Evolutionary conservation across 2,888 invertebrate species (phyloP).

Genomic region (Eupithecia abbreviata): DNA sequence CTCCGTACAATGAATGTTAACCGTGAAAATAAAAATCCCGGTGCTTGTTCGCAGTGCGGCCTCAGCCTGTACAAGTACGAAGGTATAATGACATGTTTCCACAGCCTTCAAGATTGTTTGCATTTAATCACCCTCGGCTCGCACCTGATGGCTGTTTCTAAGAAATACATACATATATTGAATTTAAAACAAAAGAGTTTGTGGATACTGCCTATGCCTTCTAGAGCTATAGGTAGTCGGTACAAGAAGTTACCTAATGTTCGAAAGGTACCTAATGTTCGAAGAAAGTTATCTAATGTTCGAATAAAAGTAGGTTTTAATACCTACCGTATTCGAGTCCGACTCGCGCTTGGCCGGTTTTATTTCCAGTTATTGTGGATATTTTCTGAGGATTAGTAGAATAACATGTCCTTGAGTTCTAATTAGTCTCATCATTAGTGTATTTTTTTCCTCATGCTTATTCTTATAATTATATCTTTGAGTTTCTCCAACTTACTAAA

Average conservation of each 20-base stretch:
- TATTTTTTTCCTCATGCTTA: too few species aligned
- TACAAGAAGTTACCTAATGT: too few species aligned
- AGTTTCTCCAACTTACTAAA: not conserved
- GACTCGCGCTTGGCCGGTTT: too few species aligned
- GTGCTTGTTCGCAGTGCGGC: not conserved
- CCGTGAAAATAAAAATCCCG: not conserved
- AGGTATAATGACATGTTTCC: not conserved
- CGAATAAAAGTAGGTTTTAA: too few species aligned
- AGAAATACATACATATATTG: not conserved
- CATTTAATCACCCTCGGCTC: not conserved
- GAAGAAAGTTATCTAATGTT: too few species aligned
- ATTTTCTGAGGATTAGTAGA: too few species aligned
- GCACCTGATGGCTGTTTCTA: not conserved
- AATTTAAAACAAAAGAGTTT: not conserved
- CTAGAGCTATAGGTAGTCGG: not conserved
- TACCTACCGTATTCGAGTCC: too few species aligned
- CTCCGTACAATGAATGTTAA: not conserved
- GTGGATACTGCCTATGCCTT: not conserved
- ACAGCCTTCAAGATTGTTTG: not conserved
- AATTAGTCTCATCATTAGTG: too few species aligned
- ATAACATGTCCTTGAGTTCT: too few species aligned
- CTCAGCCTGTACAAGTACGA: not conserved
- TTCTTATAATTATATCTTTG: not conserved
- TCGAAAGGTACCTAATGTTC: too few species aligned
- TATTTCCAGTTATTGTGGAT: too few species aligned